A percentile compares a stretch with the other conserved stretches of the same genome.
phyloP scores from a whole-genome alignment of 2,113 vertebrate genomes.

The Lagopus muta region DNA sequence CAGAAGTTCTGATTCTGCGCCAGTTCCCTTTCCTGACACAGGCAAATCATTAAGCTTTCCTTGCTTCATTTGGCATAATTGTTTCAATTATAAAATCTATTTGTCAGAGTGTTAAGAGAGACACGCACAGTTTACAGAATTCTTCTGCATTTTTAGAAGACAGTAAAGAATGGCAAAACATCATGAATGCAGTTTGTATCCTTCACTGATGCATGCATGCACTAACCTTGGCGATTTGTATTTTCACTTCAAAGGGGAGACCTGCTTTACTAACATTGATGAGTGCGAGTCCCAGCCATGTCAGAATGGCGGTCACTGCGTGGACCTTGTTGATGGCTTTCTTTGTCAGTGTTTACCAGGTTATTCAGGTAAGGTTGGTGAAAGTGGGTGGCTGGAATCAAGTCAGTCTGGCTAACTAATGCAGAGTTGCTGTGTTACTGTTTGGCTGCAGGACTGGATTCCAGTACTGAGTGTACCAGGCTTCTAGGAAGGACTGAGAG shows the following conservation, averaged over 20 bases:
- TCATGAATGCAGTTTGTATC: not conserved
- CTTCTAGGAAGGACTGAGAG: not conserved
- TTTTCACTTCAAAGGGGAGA: constrained; percentile 79
- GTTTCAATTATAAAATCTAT: not conserved
- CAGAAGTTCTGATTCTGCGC: not conserved
- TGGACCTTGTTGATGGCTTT: constrained; percentile 85
- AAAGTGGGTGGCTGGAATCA: not conserved
- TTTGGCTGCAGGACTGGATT: not conserved
- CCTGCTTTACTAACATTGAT: constrained; percentile 85
- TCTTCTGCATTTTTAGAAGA: not conserved
- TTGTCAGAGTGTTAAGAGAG: not conserved
- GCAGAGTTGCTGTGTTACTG: not conserved
- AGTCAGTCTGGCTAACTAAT: not conserved
- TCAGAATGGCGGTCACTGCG: constrained; percentile 84
- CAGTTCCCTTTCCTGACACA: not conserved
- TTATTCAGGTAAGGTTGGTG: constrained; percentile 83
- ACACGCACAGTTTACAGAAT: not conserved
- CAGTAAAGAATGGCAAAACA: not conserved
- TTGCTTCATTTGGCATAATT: not conserved
- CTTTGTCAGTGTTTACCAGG: constrained; percentile 85
- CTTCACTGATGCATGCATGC: not conserved
- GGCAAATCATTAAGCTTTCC: not conserved
- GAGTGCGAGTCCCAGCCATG: constrained; percentile 90
- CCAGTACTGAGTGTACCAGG: not conserved
- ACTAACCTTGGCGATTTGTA: not conserved